Conservation (phyloP, 2,113 vertebrate species). For the Axis porcinus region DNA sequence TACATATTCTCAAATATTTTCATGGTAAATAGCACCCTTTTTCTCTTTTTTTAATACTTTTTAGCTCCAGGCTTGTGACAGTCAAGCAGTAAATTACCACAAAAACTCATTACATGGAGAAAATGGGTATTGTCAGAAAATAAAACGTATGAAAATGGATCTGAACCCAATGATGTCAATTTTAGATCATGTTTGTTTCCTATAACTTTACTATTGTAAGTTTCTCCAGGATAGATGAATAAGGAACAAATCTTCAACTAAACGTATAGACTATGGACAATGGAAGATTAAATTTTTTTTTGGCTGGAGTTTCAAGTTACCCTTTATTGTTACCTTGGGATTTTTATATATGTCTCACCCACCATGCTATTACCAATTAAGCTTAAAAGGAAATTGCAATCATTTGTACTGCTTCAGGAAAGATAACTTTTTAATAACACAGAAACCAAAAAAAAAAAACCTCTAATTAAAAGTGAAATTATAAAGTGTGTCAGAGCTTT, state of each 20-base stretch:
- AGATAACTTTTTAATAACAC: background rate
- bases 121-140: slow-evolving; percentile 74
- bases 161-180: slow-evolving; percentile 20
- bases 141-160: slow-evolving; percentile 63
- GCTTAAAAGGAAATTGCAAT: slow-evolving; percentile 44
- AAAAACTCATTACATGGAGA: slow-evolving; percentile 71
- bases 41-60: slow-evolving; percentile 48
- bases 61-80: slow-evolving; percentile 65
- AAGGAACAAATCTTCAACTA: slow-evolving; percentile 47
- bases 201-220: slow-evolving; percentile 51
- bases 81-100: slow-evolving; percentile 69
- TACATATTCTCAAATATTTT: slow-evolving; percentile 57
- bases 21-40: slow-evolving; percentile 55
- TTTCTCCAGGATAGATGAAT: slow-evolving; percentile 10
- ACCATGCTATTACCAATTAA: slow-evolving; percentile 15
- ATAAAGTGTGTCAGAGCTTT: slow-evolving; percentile 41
- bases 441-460: background rate
- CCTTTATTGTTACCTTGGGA: background rate
- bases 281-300: slow-evolving; percentile 11
- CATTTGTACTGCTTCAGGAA: slow-evolving; percentile 38
- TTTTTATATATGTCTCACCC: background rate
- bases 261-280: background rate
- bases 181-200: slow-evolving; percentile 38
- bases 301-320: background rate
- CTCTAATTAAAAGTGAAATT: slow-evolving; percentile 42